These are phyloP conservation scores for Ctena decussata DNA, from an alignment of 2,888 invertebrate genomes.

Conservation along the genomic window DNA sequence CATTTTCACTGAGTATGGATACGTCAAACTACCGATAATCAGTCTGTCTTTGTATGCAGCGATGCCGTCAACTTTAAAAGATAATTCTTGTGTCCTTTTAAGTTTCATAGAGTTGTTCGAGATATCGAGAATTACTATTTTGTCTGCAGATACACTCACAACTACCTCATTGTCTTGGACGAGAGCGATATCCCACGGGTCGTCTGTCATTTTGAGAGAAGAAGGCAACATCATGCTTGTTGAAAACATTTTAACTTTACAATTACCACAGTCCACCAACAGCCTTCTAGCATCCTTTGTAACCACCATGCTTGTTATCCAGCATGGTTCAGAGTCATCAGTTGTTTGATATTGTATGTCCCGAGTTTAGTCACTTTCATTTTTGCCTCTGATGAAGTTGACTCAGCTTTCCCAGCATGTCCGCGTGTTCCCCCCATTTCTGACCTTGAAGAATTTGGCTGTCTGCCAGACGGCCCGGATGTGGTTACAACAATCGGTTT, in stretches of 20 bases:
- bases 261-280: not conserved
- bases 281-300: not conserved
- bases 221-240: not conserved
- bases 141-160: not conserved
- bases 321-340: not conserved
- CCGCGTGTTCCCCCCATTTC: too few species aligned
- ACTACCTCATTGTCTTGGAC: not conserved
- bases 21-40: not conserved
- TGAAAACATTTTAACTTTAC: not conserved
- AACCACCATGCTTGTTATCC: not conserved
- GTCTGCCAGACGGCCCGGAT: too few species aligned
- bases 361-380: too few species aligned
- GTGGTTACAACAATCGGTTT: too few species aligned
- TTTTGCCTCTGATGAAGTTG: too few species aligned
- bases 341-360: too few species aligned
- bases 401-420: too few species aligned
- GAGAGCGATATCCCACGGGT: not conserved
- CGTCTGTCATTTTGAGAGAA: not conserved
- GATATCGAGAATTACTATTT: not conserved
- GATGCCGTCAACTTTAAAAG: not conserved
- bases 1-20: not conserved
- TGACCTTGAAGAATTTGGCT: too few species aligned
- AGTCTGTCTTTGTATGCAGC: not conserved
- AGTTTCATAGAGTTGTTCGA: not conserved
- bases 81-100: not conserved